Evolutionary conservation across 1,140 invertebrate species (phyloP).

Genomic region (Apis florea): DNA sequence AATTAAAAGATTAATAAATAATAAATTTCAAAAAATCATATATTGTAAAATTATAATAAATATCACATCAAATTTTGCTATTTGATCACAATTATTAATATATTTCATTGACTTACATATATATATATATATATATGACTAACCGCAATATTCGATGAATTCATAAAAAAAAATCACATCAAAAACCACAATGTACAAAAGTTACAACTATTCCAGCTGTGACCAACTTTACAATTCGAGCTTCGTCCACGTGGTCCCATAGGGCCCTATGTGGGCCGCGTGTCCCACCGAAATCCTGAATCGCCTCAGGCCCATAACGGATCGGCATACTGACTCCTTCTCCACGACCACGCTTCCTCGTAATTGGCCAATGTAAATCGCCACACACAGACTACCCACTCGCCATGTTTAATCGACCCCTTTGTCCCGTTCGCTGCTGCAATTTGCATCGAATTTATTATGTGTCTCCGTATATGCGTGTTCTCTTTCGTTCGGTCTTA

Average conservation of each 20-base stretch:
- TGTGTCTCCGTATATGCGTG: background rate
- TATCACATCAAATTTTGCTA: too few species aligned
- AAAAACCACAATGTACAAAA: background rate
- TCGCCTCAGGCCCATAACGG: slow-evolving; percentile 77
- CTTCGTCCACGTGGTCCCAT: slow-evolving; percentile 11
- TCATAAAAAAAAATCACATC: background rate
- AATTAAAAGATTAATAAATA: too few species aligned
- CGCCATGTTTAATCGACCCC: slow-evolving; percentile 46
- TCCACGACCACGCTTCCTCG: slow-evolving; percentile 44
- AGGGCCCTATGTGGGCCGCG: slow-evolving; percentile 67
- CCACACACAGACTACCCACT: slow-evolving; percentile 28
- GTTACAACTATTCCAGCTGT: background rate
- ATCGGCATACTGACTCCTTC: slow-evolving; percentile 75
- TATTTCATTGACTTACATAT: too few species aligned
- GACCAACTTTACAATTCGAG: slow-evolving; percentile 7
- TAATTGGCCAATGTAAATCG: slow-evolving; percentile 54
- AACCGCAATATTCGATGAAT: background rate
- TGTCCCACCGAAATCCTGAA: slow-evolving; percentile 72
- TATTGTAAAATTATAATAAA: too few species aligned
- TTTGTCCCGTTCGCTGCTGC: slow-evolving; percentile 17
- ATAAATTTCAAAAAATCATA: too few species aligned
- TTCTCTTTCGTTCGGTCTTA: slow-evolving; percentile 40
- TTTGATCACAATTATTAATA: too few species aligned
- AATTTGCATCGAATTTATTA: slow-evolving; percentile 47
- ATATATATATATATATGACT: too few species aligned